Evolutionary conservation across 2,888 invertebrate species (phyloP).

Genomic region (Parnassius smintheus): DNA sequence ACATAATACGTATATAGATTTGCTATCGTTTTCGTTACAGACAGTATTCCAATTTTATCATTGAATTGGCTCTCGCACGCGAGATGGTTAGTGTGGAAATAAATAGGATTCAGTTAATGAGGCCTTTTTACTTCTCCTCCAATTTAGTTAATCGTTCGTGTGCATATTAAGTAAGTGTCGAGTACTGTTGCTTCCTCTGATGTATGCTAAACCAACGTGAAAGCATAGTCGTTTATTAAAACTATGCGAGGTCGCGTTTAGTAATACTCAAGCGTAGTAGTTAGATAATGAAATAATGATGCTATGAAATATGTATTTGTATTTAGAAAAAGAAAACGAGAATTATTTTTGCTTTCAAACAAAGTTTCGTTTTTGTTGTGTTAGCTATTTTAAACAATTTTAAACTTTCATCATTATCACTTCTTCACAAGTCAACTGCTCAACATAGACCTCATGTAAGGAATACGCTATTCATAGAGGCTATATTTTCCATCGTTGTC

Average conservation of each 20-base stretch:
- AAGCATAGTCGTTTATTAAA: conserved; percentile 26
- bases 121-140: conserved; percentile 6
- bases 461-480: no score
- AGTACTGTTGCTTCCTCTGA: conserved; percentile 13
- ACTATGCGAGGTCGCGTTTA: conserved; percentile 24
- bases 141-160: conserved; percentile 17
- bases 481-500: no score
- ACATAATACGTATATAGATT: no score
- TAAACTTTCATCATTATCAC: no score
- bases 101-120: conserved; percentile 9
- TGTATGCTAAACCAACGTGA: conserved; percentile 21
- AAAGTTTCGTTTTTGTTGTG: no score
- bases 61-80: not conserved
- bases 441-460: no score
- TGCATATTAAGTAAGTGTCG: conserved; percentile 18
- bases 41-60: no score
- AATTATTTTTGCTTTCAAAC: no score
- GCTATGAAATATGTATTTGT: conserved; percentile 10
- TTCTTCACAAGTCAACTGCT: no score
- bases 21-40: no score
- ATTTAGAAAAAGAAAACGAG: not conserved
- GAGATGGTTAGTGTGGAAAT: conserved; percentile 4
- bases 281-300: conserved; percentile 24
- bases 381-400: no score
- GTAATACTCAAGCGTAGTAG: conserved; percentile 21